phyloP scores from a whole-genome alignment of 2,797 vertebrate species.

The Hoplostethus atlanticus region DNA sequence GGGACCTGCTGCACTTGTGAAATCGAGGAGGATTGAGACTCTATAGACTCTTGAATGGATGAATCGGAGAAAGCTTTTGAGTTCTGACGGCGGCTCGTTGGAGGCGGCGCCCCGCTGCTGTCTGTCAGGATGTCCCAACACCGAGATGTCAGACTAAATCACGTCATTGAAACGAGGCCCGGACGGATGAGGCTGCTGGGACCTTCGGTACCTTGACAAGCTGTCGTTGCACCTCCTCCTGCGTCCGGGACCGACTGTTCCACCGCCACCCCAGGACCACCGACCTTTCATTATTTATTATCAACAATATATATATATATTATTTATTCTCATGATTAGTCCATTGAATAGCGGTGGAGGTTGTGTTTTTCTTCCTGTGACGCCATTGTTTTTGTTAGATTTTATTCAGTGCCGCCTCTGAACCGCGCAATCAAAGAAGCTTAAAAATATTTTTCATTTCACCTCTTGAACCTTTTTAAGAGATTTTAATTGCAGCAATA shows the following conservation, averaged over 20 bases:
- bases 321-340: conserved; percentile 75
- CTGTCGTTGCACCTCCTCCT: conserved; percentile 29
- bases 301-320: conserved; percentile 33
- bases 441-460: conserved; percentile 32
- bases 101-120: conserved; percentile 38
- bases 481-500: conserved; percentile 37
- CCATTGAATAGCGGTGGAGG: conserved; percentile 59
- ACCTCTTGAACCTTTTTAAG: conserved; percentile 29
- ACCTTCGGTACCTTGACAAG: conserved; percentile 33
- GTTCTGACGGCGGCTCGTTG: conserved; percentile 60
- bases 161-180: conserved; percentile 12
- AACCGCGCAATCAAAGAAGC: conserved; percentile 42
- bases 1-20: conserved; percentile 76
- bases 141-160: conserved; percentile 46
- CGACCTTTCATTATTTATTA: conserved; percentile 77
- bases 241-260: conserved; percentile 19
- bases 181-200: conserved; percentile 14
- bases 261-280: conserved; percentile 52
- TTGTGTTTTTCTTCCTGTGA: conserved; percentile 24
- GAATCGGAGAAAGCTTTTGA: conserved; percentile 74
- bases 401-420: conserved; percentile 22
- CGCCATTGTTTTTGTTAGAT: conserved; percentile 4
- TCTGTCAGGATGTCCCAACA: conserved; percentile 39
- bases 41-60: conserved; percentile 73
- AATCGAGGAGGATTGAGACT: conserved; percentile 60